A percentile compares a stretch with the other conserved stretches of the same genome.
These are phyloP conservation scores for Coelinius sp. DNA, from an alignment of 2,888 invertebrate species.

Conservation along the genomic window DNA sequence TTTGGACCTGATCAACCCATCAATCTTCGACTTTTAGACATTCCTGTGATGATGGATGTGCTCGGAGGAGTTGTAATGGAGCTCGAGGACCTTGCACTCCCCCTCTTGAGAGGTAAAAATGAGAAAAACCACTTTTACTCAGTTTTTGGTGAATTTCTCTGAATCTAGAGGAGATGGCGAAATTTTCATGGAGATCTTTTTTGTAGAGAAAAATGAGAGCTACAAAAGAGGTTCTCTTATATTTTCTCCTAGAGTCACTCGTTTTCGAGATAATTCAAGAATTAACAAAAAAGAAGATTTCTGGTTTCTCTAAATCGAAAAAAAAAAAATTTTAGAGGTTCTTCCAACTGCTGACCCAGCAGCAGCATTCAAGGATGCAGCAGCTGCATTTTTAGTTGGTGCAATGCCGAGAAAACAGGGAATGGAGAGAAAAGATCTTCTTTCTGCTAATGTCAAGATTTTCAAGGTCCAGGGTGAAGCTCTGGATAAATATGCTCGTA, in stretches of 20 bases:
- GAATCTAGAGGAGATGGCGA: too few species aligned
- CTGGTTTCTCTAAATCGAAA: background rate
- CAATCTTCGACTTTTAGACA: constrained; percentile 92
- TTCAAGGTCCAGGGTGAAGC: constrained; percentile 98
- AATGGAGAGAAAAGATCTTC: constrained; percentile 98
- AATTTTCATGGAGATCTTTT: too few species aligned
- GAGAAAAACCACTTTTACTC: constrained; percentile 4
- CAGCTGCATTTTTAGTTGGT: constrained; percentile 96
- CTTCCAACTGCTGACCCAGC: constrained; percentile 90
- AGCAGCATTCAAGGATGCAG: constrained; percentile 95
- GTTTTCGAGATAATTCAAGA: too few species aligned
- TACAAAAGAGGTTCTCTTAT: too few species aligned
- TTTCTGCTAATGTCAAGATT: constrained; percentile 97
- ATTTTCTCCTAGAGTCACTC: too few species aligned
- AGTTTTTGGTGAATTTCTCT: too few species aligned
- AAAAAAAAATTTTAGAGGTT: constrained; percentile 73
- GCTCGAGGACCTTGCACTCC: constrained; percentile 94
- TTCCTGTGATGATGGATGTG: constrained; percentile 95
- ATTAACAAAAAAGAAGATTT: too few species aligned
- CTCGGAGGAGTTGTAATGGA: constrained; percentile 99
- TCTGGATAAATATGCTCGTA: constrained; percentile 89
- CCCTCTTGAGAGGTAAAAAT: constrained; percentile 80
- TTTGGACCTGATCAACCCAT: constrained; percentile 92
- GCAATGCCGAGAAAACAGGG: constrained; percentile 98
- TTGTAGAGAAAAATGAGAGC: too few species aligned